Conservation (phyloP, 2,888 invertebrate species). For the Micoletzkya japonica region DNA sequence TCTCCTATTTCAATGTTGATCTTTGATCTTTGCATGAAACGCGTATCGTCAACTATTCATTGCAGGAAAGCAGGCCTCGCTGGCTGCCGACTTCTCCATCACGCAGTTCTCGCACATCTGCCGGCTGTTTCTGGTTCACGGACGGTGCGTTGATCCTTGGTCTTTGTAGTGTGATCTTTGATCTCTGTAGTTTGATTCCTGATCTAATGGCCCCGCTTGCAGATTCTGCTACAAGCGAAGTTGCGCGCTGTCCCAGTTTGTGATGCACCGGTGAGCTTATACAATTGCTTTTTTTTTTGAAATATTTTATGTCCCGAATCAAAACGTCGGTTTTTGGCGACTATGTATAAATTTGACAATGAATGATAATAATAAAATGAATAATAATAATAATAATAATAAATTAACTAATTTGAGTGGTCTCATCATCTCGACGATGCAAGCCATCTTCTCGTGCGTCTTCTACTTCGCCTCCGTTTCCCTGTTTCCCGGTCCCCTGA, state of each 20-base stretch:
- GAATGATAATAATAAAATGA: constrained; percentile 65
- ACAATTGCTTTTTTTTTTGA: background rate
- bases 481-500: constrained; percentile 93
- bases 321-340: too few relatives aligned
- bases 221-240: constrained; percentile 74
- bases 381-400: background rate
- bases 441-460: constrained; percentile 94
- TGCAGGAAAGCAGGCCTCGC: constrained; percentile 71
- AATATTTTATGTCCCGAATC: too few relatives aligned
- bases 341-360: background rate
- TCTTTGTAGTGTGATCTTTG: constrained; percentile 21
- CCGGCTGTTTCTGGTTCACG: constrained; percentile 72
- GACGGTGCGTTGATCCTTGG: constrained; percentile 33
- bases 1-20: background rate
- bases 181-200: background rate
- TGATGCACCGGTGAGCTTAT: constrained; percentile 77
- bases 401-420: constrained; percentile 68
- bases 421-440: constrained; percentile 95
- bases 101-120: constrained; percentile 80
- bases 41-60: constrained; percentile 56
- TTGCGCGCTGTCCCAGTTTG: constrained; percentile 95
- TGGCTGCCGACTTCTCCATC: constrained; percentile 83
- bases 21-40: constrained; percentile 4
- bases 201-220: background rate
- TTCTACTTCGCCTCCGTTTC: constrained; percentile 98